These are phyloP conservation scores for Nysson spinosus DNA, from an alignment of 2,888 invertebrate genomes.

Conservation along the genomic window DNA sequence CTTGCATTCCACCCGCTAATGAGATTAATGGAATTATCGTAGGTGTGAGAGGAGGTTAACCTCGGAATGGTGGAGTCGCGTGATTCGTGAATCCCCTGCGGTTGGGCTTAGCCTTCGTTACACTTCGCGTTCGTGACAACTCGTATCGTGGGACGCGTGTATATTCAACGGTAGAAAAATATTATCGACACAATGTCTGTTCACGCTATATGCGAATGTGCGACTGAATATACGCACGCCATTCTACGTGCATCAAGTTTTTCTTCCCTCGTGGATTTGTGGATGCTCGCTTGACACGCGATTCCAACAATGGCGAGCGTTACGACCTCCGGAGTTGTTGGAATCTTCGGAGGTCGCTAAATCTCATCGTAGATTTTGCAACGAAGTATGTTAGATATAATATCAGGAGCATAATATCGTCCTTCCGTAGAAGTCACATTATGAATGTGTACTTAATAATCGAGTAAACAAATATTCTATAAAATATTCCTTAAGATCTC, in stretches of 20 bases:
- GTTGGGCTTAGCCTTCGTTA: conserved; percentile 57
- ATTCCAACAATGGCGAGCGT: conserved; percentile 51
- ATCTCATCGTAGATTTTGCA: no score
- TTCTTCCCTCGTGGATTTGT: conserved; percentile 39
- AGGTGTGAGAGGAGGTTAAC: conserved; percentile 68
- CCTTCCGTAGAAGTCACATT: no score
- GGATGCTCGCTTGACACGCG: conserved; percentile 60
- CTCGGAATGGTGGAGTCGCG: conserved; percentile 67
- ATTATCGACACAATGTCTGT: conserved; percentile 35
- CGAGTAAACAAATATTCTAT: no score
- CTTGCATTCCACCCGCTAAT: conserved; percentile 11
- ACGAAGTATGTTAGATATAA: neutral
- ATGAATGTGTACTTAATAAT: no score
- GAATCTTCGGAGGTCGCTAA: neutral
- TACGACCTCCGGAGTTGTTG: conserved; percentile 3
- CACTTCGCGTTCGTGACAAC: conserved; percentile 59
- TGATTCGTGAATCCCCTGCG: conserved; percentile 69
- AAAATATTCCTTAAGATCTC: neutral
- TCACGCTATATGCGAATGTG: conserved; percentile 24
- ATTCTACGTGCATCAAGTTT: conserved; percentile 29
- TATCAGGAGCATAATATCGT: no score
- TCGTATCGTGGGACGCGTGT: conserved; percentile 39
- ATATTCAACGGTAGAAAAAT: conserved; percentile 33
- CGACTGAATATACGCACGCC: conserved; percentile 29
- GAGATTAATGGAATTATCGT: conserved; percentile 67